Evolutionary conservation across 2,113 vertebrate genomes (phyloP).

Genomic region (Clarias macrocephalus): DNA sequence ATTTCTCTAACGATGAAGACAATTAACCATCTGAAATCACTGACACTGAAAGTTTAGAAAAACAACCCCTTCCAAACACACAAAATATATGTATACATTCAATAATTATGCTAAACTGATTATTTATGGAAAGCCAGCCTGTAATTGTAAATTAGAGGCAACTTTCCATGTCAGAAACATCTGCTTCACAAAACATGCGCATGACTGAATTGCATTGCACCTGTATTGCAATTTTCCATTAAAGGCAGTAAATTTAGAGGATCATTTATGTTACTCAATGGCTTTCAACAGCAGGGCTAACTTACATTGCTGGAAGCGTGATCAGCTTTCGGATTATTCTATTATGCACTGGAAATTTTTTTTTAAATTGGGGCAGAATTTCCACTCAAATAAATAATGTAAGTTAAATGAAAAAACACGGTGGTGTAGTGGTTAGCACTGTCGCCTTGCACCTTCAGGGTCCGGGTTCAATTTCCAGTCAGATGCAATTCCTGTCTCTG

Average conservation of each 20-base stretch:
- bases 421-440: no score
- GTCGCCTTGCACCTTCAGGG: no score
- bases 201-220: neutral
- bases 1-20: neutral
- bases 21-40: conserved; percentile 1
- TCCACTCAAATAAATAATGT: neutral
- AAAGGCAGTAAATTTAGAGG: neutral
- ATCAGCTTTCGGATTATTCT: neutral
- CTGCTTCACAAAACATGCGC: neutral
- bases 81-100: neutral
- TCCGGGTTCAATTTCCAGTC: no score
- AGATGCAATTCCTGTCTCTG: no score
- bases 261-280: neutral
- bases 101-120: neutral
- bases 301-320: neutral
- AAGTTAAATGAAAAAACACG: no score
- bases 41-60: neutral
- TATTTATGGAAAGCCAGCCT: neutral
- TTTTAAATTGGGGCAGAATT: no score
- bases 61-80: neutral
- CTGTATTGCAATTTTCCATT: neutral
- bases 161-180: neutral
- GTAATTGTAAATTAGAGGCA: conserved; percentile 12
- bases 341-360: no score
- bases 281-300: neutral